Conservation (phyloP, 1,140 invertebrate species). For the Aradophagus sp. region DNA sequence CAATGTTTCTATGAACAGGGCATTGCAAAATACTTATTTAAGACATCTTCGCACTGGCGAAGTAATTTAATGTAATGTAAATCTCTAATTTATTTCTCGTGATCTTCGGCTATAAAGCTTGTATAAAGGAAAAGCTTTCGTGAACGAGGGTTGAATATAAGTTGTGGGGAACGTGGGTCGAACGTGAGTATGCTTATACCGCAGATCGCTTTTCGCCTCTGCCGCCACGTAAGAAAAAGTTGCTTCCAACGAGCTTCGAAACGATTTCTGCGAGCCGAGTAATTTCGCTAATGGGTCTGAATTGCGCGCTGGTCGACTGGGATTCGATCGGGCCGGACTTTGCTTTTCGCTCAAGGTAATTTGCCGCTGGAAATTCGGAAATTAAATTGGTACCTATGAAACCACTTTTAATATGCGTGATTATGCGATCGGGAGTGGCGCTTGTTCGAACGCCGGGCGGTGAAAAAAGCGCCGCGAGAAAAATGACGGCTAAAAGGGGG, state of each 20-base stretch:
- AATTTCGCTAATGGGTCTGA: slow-evolving; percentile 70
- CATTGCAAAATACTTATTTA: slow-evolving; percentile 17
- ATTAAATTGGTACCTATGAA: slow-evolving; percentile 66
- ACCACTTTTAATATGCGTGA: slow-evolving; percentile 66
- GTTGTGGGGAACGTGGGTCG: slow-evolving; percentile 32
- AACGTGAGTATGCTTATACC: slow-evolving; percentile 54
- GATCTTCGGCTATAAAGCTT: slow-evolving; percentile 49
- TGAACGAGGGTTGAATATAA: slow-evolving; percentile 47
- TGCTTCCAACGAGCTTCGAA: slow-evolving; percentile 45
- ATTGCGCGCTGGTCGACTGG: slow-evolving; percentile 61
- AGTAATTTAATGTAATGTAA: slow-evolving; percentile 47
- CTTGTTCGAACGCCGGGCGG: slow-evolving; percentile 4
- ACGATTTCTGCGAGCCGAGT: slow-evolving; percentile 60
- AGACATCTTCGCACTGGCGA: slow-evolving; percentile 18
- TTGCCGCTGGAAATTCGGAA: slow-evolving; percentile 68
- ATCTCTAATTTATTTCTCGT: slow-evolving; percentile 55
- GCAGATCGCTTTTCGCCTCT: slow-evolving; percentile 54
- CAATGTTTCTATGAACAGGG: too few species aligned
- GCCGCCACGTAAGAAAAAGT: slow-evolving; percentile 53
- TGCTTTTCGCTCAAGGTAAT: slow-evolving; percentile 62
- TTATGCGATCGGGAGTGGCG: slow-evolving; percentile 62
- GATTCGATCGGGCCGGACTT: slow-evolving; percentile 47
- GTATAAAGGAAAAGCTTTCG: slow-evolving; percentile 47
- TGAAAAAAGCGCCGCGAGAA: slow-evolving; percentile 9
- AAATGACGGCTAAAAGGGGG: slow-evolving; percentile 6